These are phyloP conservation scores for Neuroscelio doddi DNA, from an alignment of 2,888 invertebrate species.

Conservation along the genomic window DNA sequence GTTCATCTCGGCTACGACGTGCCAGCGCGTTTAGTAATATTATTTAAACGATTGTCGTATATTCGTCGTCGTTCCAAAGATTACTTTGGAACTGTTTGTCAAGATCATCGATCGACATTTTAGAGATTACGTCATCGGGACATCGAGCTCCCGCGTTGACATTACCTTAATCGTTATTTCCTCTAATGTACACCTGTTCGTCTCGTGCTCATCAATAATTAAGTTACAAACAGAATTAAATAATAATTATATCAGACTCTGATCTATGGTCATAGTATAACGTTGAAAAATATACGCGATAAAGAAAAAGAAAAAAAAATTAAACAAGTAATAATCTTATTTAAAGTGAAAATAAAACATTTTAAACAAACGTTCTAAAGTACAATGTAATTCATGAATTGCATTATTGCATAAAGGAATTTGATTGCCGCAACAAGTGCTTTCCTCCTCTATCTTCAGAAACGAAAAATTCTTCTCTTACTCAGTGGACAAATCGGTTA, in stretches of 20 bases:
- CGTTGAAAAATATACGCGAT: slow-evolving; percentile 10
- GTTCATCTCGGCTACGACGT: slow-evolving; percentile 16
- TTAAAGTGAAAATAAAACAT: slow-evolving; percentile 36
- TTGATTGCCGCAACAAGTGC: slow-evolving; percentile 43
- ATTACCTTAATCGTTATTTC: slow-evolving; percentile 21
- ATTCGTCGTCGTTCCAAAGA: neutral
- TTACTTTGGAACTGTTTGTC: slow-evolving; percentile 16
- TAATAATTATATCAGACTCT: slow-evolving; percentile 40
- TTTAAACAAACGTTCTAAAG: slow-evolving; percentile 33
- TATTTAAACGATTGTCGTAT: slow-evolving; percentile 16
- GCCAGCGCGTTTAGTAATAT: slow-evolving; percentile 34
- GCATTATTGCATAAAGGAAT: slow-evolving; percentile 47
- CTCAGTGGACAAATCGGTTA: slow-evolving; percentile 1
- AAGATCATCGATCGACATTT: slow-evolving; percentile 15
- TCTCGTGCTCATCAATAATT: slow-evolving; percentile 66
- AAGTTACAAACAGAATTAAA: slow-evolving; percentile 50
- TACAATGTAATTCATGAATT: slow-evolving; percentile 42
- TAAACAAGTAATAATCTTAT: slow-evolving; percentile 42
- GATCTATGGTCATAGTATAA: slow-evolving; percentile 20
- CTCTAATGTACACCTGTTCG: slow-evolving; percentile 59
- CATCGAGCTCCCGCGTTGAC: slow-evolving; percentile 18
- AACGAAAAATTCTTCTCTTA: slow-evolving; percentile 14
- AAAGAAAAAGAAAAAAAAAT: slow-evolving; percentile 31
- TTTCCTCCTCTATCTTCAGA: slow-evolving; percentile 30
- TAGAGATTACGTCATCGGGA: slow-evolving; percentile 17